Conservation (phyloP, 2,888 invertebrate genomes). For the Merodon equestris region DNA sequence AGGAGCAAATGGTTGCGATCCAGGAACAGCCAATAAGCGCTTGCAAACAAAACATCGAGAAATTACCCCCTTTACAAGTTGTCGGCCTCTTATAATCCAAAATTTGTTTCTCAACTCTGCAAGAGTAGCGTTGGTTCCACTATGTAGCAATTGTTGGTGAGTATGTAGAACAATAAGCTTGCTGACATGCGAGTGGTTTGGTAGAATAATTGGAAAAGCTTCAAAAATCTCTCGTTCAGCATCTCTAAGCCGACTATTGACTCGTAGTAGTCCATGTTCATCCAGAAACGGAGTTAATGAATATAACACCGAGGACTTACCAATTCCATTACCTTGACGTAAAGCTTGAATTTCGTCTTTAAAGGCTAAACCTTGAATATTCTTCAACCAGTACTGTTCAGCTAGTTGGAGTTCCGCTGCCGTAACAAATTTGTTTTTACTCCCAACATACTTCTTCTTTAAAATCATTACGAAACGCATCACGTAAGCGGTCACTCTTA, state of each 20-base stretch:
- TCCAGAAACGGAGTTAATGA: slow-evolving; percentile 1
- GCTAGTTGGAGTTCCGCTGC: not conserved
- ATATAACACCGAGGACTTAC: not conserved
- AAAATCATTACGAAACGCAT: not conserved
- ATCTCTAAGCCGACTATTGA: slow-evolving; percentile 8
- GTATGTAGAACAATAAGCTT: slow-evolving; percentile 4
- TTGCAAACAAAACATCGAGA: slow-evolving; percentile 9
- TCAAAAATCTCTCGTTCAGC: not conserved
- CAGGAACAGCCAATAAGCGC: slow-evolving; percentile 2
- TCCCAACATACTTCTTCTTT: not conserved
- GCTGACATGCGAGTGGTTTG: not conserved
- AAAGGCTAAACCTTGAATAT: slow-evolving; percentile 4
- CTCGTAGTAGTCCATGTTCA: slow-evolving; percentile 3
- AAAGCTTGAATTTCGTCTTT: not conserved
- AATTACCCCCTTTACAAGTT: too few species aligned
- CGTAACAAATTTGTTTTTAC: not conserved
- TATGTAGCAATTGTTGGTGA: slow-evolving; percentile 11
- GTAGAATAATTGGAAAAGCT: slow-evolving; percentile 18
- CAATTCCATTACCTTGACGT: not conserved
- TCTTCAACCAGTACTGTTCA: slow-evolving; percentile 6
- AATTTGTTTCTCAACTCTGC: slow-evolving; percentile 15
- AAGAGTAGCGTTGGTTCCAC: slow-evolving; percentile 12
- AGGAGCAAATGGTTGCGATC: slow-evolving; percentile 15
- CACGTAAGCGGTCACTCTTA: not conserved
- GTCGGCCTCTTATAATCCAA: slow-evolving; percentile 21